Evolutionary conservation across 2,797 vertebrate species (phyloP).

Genomic region (Tangara arthus): DNA sequence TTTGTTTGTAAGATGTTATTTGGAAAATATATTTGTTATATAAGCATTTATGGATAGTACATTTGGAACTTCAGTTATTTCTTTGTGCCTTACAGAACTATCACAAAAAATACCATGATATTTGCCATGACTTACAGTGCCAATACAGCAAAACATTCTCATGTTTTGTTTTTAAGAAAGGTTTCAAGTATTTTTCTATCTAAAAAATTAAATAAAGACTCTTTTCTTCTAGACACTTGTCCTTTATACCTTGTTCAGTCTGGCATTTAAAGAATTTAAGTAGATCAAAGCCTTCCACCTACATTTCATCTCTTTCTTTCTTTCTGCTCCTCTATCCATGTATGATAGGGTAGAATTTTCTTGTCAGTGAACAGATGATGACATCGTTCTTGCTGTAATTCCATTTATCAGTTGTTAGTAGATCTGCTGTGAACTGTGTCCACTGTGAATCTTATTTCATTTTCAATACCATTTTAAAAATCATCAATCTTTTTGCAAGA

Average conservation of each 20-base stretch:
- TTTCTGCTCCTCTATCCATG: neutral
- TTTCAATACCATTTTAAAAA: neutral
- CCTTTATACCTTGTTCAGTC: neutral
- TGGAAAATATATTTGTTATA: neutral
- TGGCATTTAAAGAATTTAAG: constrained; percentile 5
- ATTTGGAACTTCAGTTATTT: neutral
- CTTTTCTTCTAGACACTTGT: neutral
- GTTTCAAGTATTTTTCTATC: neutral
- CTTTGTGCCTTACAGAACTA: neutral
- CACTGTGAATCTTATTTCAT: neutral
- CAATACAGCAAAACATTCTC: neutral
- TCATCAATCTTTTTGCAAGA: neutral
- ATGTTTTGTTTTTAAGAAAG: neutral
- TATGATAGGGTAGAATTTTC: constrained; percentile 47
- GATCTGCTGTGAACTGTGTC: neutral
- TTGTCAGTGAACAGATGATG: constrained; percentile 16
- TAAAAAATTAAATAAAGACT: neutral
- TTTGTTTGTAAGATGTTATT: neutral
- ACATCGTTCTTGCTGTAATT: neutral
- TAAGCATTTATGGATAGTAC: neutral
- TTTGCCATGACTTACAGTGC: neutral
- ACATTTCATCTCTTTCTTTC: neutral
- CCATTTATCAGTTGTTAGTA: neutral
- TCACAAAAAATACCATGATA: neutral
- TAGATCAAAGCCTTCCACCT: constrained; percentile 38